Evolutionary conservation across 2,797 vertebrate genomes (phyloP).

Genomic region (Rhynchotus rufescens): DNA sequence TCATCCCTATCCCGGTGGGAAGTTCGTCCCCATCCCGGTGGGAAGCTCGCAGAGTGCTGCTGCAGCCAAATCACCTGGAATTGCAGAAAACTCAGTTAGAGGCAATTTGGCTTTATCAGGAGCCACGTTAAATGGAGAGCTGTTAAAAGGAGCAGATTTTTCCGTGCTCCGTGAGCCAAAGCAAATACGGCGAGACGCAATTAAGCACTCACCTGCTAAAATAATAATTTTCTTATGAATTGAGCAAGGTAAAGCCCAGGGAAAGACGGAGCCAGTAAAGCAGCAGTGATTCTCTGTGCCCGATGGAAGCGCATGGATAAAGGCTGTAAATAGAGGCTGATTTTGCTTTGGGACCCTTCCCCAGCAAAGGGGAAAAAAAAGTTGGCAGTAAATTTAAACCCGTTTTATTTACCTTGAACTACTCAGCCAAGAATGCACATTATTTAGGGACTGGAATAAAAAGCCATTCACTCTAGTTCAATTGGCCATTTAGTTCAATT

Average conservation of each 20-base stretch:
- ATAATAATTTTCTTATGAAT: constrained; percentile 40
- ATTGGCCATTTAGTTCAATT: constrained; percentile 81
- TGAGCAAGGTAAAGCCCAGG: background rate
- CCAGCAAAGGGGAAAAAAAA: background rate
- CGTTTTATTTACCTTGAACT: constrained; percentile 78
- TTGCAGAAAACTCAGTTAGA: background rate
- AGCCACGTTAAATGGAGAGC: background rate
- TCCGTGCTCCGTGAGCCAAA: constrained; percentile 60
- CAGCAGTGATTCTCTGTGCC: background rate
- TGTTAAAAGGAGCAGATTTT: constrained; percentile 49
- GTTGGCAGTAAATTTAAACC: constrained; percentile 61
- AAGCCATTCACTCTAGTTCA: constrained; percentile 83
- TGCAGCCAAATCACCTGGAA: background rate
- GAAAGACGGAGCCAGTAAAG: constrained; percentile 20
- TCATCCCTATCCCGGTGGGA: too few species aligned
- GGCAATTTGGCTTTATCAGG: constrained; percentile 19
- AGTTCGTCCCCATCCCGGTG: too few species aligned
- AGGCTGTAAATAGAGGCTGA: background rate
- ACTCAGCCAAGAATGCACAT: constrained; percentile 77
- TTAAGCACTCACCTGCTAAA: constrained; percentile 65
- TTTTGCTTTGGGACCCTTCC: background rate
- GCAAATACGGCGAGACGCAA: constrained; percentile 47
- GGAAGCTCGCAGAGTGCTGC: too few species aligned
- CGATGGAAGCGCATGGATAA: background rate
- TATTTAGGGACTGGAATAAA: constrained; percentile 82